Evolutionary conservation across 1,140 invertebrate genomes (phyloP).

Genomic region (Coptotermes formosanus): DNA sequence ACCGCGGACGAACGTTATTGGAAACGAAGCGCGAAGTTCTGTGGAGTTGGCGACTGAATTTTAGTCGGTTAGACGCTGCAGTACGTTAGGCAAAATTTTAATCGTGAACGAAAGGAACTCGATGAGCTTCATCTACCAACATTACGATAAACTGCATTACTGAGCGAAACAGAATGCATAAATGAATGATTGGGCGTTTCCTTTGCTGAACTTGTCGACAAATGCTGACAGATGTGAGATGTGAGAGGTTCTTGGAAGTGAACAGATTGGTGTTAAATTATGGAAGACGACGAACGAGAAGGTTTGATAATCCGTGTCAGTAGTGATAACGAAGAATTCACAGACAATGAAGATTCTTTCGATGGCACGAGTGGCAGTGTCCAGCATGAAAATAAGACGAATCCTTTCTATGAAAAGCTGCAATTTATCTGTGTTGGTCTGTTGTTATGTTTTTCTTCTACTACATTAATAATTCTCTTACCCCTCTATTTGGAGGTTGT

Average conservation of each 20-base stretch:
- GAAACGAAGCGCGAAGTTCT: no score
- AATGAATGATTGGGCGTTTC: neutral
- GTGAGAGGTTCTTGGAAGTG: neutral
- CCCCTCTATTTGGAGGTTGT: conserved; percentile 33
- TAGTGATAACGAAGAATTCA: conserved; percentile 32
- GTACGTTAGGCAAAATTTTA: no score
- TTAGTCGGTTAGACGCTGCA: no score
- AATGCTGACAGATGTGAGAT: neutral
- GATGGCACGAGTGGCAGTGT: conserved; percentile 7
- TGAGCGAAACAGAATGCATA: neutral
- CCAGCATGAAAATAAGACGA: conserved; percentile 13
- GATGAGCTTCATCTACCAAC: neutral
- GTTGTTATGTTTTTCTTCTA: conserved; percentile 29
- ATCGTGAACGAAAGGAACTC: no score
- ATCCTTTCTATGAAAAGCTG: conserved; percentile 27
- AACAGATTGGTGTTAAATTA: neutral
- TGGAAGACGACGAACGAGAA: conserved; percentile 33
- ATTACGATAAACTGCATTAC: neutral
- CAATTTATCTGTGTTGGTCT: conserved; percentile 30
- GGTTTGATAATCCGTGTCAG: conserved; percentile 28
- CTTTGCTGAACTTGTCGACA: neutral
- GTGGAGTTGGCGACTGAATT: no score
- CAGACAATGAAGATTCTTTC: conserved; percentile 29
- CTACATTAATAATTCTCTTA: conserved; percentile 30
- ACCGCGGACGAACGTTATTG: no score